Conservation (phyloP, 2,888 invertebrate species). For the Netelia fuscicornis region DNA sequence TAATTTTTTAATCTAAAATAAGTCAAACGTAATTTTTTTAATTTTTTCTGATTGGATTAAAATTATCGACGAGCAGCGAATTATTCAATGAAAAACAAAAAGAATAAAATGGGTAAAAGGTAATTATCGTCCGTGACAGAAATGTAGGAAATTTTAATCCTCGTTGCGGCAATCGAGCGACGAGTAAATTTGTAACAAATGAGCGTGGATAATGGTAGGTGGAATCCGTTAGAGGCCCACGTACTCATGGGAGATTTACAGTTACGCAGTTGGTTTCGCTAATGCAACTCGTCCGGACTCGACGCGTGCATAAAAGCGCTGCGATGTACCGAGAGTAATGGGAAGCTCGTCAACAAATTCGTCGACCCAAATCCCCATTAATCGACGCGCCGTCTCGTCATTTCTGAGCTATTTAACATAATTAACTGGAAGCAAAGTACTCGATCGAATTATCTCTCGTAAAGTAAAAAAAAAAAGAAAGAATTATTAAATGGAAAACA, state of each 20-base stretch:
- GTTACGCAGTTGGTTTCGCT: constrained; percentile 43
- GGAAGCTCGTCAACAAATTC: constrained; percentile 25
- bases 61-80: background rate
- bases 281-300: constrained; percentile 21
- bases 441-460: background rate
- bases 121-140: background rate
- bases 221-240: constrained; percentile 45
- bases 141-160: no score
- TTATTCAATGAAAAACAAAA: background rate
- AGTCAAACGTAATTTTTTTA: no score
- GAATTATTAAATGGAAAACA: background rate
- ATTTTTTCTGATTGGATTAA: background rate
- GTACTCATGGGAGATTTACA: constrained; percentile 46
- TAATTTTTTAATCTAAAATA: no score
- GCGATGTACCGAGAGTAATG: background rate
- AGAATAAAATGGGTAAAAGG: background rate
- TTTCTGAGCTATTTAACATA: background rate
- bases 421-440: background rate
- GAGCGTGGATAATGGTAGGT: constrained; percentile 18
- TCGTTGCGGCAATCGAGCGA: no score
- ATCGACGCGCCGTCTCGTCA: background rate
- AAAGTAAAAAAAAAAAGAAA: background rate
- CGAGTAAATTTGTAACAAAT: no score
- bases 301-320: background rate
- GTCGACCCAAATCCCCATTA: constrained; percentile 38